Evolutionary conservation across 2,888 invertebrate genomes (phyloP).

Genomic region (Cabera pusaria): DNA sequence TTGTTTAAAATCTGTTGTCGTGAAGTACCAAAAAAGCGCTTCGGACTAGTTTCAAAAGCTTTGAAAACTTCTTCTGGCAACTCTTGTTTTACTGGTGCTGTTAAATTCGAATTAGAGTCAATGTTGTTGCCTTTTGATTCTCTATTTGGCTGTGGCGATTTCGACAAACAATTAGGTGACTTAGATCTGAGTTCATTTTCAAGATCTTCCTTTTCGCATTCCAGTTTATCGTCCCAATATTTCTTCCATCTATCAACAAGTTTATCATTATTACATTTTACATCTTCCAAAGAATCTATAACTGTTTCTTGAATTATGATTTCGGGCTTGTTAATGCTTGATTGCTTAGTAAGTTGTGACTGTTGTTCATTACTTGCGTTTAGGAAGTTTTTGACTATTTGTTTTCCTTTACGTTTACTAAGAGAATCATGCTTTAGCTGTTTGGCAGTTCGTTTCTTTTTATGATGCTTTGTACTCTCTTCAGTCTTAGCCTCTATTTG

Average conservation of each 20-base stretch:
- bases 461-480: constrained; percentile 54
- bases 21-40: constrained; percentile 76
- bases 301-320: constrained; percentile 25
- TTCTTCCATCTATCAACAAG: constrained; percentile 70
- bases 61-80: constrained; percentile 75
- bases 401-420: constrained; percentile 69
- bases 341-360: constrained; percentile 29
- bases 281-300: constrained; percentile 26
- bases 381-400: constrained; percentile 66
- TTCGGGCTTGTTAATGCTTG: constrained; percentile 29
- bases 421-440: constrained; percentile 69
- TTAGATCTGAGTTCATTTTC: constrained; percentile 34
- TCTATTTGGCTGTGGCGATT: constrained; percentile 15
- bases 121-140: constrained; percentile 6
- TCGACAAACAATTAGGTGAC: constrained; percentile 28
- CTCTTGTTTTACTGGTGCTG: constrained; percentile 58
- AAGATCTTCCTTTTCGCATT: constrained; percentile 45
- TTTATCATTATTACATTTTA: constrained; percentile 41
- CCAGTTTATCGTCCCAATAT: constrained; percentile 71
- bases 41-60: constrained; percentile 78
- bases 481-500: constrained; percentile 69
- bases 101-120: constrained; percentile 8
- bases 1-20: constrained; percentile 73
- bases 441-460: constrained; percentile 59
- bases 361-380: constrained; percentile 41